Percentiles rank a stretch among this genome's conserved stretches.
phyloP scores from a whole-genome alignment of 2,888 invertebrate species.

The Camptogramma bilineatum region DNA sequence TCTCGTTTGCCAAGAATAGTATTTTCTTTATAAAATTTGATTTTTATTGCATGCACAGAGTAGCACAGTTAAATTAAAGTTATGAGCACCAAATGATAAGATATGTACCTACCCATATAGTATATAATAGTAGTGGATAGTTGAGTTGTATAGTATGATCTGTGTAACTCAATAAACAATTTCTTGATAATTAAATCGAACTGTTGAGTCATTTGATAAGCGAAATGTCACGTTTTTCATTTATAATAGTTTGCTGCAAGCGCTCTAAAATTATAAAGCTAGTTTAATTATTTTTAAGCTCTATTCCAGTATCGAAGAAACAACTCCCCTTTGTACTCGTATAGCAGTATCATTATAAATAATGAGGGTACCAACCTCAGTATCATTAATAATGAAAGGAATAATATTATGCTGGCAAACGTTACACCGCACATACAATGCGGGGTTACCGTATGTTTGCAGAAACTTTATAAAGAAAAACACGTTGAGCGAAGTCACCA shows the following conservation, averaged over 20 bases:
- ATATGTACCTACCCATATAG: no score
- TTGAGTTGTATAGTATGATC: not conserved
- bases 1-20: not conserved
- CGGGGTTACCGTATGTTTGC: slow-evolving; percentile 6
- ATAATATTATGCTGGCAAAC: slow-evolving; percentile 3
- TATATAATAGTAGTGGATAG: not conserved
- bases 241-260: slow-evolving; percentile 52
- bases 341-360: slow-evolving; percentile 8
- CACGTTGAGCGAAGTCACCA: slow-evolving; percentile 23
- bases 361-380: slow-evolving; percentile 1
- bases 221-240: slow-evolving; percentile 68
- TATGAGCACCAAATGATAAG: no score
- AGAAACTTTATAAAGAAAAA: slow-evolving; percentile 27
- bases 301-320: not conserved
- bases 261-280: slow-evolving; percentile 1
- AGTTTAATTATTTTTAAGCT: not conserved
- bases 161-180: not conserved
- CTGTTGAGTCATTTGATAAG: slow-evolving; percentile 38
- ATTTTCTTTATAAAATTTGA: no score
- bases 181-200: slow-evolving; percentile 4
- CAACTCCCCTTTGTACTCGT: not conserved
- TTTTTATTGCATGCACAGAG: not conserved
- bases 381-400: slow-evolving; percentile 1
- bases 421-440: slow-evolving; percentile 12
- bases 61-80: no score